phyloP scores from a whole-genome alignment of 2,113 vertebrate genomes.

The Ifrita kowaldi region DNA sequence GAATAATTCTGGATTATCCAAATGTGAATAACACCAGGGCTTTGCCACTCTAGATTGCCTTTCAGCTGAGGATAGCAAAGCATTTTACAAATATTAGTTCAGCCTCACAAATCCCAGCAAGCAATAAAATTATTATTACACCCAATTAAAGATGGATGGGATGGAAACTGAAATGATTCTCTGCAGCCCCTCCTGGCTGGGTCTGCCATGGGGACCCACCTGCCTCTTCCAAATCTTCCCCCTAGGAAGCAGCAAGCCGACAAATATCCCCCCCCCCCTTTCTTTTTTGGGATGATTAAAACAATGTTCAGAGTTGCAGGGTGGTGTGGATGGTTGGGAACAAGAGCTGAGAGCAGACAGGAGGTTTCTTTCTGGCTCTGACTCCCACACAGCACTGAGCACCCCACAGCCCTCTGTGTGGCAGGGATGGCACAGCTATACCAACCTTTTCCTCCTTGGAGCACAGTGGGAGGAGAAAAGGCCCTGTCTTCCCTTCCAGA shows the following conservation, averaged over 20 bases:
- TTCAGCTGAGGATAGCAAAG: conserved; percentile 17
- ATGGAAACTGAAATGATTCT: neutral
- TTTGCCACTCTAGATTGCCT: neutral
- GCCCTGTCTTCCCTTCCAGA: neutral
- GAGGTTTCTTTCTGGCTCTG: neutral
- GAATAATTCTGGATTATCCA: conserved; percentile 57
- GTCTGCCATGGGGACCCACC: fast-evolving
- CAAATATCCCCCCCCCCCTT: neutral
- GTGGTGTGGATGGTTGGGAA: neutral
- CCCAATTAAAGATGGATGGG: conserved; percentile 17
- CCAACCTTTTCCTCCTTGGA: neutral
- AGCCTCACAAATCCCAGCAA: conserved; percentile 44
- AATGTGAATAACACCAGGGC: neutral
- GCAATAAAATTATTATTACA: conserved; percentile 34
- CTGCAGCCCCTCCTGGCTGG: neutral
- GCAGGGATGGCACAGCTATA: neutral
- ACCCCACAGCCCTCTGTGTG: fast-evolving
- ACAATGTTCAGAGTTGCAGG: neutral
- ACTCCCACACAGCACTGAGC: neutral
- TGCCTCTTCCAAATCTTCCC: neutral
- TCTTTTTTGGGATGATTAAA: neutral
- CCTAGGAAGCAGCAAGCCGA: neutral
- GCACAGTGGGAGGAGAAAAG: neutral
- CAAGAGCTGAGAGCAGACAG: neutral
- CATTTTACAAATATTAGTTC: conserved; percentile 45